phyloP scores from a whole-genome alignment of 2,113 vertebrate genomes.

The Hirundichthys speculiger region DNA sequence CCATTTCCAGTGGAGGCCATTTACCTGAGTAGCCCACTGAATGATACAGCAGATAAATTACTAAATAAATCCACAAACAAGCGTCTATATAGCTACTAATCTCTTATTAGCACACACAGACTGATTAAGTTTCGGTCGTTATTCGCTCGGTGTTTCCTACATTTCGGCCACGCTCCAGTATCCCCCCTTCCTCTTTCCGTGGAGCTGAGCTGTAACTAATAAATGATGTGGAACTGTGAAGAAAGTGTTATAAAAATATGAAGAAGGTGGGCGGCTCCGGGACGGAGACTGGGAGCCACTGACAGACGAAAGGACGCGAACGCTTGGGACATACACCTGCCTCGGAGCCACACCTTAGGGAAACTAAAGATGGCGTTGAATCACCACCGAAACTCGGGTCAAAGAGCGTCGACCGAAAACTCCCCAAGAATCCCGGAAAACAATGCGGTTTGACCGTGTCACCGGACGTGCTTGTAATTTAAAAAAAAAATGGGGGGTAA shows the following conservation, averaged over 20 bases:
- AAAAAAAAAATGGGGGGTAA: background rate
- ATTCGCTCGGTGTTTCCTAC: constrained; percentile 12
- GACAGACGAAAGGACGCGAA: background rate
- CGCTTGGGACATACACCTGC: constrained; percentile 45
- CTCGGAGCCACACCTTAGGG: constrained; percentile 75
- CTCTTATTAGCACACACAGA: too few species aligned
- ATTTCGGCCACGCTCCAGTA: constrained; percentile 37
- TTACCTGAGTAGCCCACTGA: background rate
- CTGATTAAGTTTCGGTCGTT: constrained; percentile 9
- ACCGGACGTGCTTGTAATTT: background rate
- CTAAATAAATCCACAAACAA: background rate
- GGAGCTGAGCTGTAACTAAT: too few species aligned
- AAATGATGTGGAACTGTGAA: constrained; percentile 24
- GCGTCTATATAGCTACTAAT: too few species aligned
- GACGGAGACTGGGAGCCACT: background rate
- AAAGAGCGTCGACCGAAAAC: constrained; percentile 14
- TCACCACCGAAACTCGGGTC: constrained; percentile 76
- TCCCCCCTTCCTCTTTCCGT: too few species aligned
- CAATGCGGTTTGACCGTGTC: rapidly evolving
- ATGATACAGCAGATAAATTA: background rate
- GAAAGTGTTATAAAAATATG: constrained; percentile 29
- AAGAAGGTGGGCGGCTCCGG: background rate
- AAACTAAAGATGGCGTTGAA: constrained; percentile 69
- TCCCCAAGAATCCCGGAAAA: background rate
- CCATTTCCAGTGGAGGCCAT: background rate